Evolutionary conservation across 1,140 invertebrate genomes (phyloP), one percentile per base, ranked within the genome.

Genomic region (Phymorhynchus buccinoides): DNA sequence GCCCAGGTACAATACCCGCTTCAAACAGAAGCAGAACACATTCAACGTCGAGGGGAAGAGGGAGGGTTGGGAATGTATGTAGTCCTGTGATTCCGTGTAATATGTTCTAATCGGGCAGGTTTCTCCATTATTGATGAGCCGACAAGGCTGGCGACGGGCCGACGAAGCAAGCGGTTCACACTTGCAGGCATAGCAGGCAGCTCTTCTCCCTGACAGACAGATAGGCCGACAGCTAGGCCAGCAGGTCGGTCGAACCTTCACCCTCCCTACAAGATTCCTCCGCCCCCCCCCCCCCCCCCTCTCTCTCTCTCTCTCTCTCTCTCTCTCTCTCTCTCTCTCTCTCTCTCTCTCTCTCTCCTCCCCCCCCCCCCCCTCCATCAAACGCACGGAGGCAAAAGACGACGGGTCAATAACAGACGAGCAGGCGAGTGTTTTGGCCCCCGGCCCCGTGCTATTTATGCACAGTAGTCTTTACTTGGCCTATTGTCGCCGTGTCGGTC

Each of bases 61-160:
- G 62, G n/a, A n/a, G 62, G 62, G n/a, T 22, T 30, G 22, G 68
- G 3, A 75, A 16, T 75, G 37, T 41, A 37, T 27, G 62, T 27
- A 30, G 37, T 75, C 73, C 73, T 41, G 73, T 42, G 73, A 75
- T 75, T 75, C 32, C 35, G 73, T 75, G 73, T 75, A 75, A 75
- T 75, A 75, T 75, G 73, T 75, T 75, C 73, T 75, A 75, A 75
- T 75, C 73, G 73, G 73, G 73, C 73, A 75, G 39, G 37, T 42
- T 75, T 75, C 73, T 75, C 73, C 73, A 42, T 75, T 75, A 75
- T 75, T 75, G 73, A 75, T 75, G 73, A 75, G 73, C 73, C 68
- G 14, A 27, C 73, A 27, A 39, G 35, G 73, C 41, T 75, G 14
- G 73, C 73, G 73, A 75, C 73, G 73, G 73, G 73, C 73, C 73